Base-by-base conservation (phyloP, 2,888 invertebrate species). In the Copidosoma aretas region DNA sequence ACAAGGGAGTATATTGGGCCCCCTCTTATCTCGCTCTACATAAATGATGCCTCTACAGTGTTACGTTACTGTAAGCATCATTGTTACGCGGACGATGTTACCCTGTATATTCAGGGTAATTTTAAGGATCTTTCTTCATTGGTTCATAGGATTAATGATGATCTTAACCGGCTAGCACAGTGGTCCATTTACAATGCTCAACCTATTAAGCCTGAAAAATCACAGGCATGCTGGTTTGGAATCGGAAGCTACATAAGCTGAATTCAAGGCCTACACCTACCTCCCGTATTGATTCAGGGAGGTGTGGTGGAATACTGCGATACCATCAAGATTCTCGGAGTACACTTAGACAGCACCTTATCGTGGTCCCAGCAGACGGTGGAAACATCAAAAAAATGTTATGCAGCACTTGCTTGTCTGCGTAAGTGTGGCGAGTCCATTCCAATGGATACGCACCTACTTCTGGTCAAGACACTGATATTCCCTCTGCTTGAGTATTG, bases 1-100 rank as follows among this genome's bases (percentile, higher is more conserved):
- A 5, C 57, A 57, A 19, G 57, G 57, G 8, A 19, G 39, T 32
- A 39, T 39, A 57, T n/a, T 41, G 17, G 57, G 57, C 17, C n/a
- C 39, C 2, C 39, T 21, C n/a, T n/a, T 25, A 5, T 57, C 10
- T 39, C 39, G 1, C 32, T 57, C 10, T 17, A 8, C 8, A 39
- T 41, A 17, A 57, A 32, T n/a, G 57, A 57, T 17, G 5, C 21
- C 1, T 17, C 57, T 5, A 1, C 19, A 1, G 57, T 57, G 4
- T 3, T 32, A 10, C 17, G 19, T 10, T 21, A 57, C 17, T 17
- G 39, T 12, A 57, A 21, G 14, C 32, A 17, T 10, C 17, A 32
- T 15, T 32, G 25, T 8, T 57, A 32, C 32, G 57, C 39, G 1
- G 57, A 57, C 8, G 39, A 57, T 19, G 2, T 25, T 2, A 22